Percentiles rank a stretch among this genome's conserved stretches.
phyloP scores from a whole-genome alignment of 2,888 invertebrate species.

The Stenodera caucasica region DNA sequence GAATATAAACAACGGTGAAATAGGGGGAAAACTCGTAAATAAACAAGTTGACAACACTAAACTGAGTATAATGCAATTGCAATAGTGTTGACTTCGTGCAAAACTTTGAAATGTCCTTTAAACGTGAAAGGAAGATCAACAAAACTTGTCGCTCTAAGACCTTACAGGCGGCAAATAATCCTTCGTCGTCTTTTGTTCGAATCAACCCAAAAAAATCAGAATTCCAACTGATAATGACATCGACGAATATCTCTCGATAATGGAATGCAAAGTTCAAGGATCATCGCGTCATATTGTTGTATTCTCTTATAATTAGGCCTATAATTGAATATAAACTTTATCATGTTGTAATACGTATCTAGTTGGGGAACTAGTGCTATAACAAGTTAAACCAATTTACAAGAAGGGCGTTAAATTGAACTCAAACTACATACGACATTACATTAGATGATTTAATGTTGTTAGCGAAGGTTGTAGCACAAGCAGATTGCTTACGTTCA shows the following conservation, averaged over 20 bases:
- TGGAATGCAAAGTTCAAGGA: background rate
- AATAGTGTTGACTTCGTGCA: background rate
- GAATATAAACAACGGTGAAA: background rate
- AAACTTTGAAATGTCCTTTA: background rate
- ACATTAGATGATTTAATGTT: constrained; percentile 19
- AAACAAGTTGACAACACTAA: background rate
- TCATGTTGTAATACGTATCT: constrained; percentile 13
- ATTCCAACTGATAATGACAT: too few relatives aligned
- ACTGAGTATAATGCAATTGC: background rate
- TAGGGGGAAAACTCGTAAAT: too few relatives aligned
- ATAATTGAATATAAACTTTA: constrained; percentile 22
- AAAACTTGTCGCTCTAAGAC: background rate
- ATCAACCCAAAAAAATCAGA: background rate
- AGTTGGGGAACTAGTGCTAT: constrained; percentile 16
- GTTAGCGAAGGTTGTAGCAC: constrained; percentile 2
- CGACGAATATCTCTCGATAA: too few relatives aligned
- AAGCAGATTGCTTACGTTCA: constrained; percentile 10
- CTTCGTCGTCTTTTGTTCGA: too few relatives aligned
- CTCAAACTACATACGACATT: constrained; percentile 21
- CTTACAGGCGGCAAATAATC: background rate
- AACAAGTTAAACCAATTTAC: constrained; percentile 26
- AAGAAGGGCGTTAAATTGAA: constrained; percentile 22
- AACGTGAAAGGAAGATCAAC: too few relatives aligned
- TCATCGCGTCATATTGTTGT: background rate
- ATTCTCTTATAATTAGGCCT: constrained; percentile 14